Evolutionary conservation across 2,113 vertebrate species (phyloP).

Genomic region (Rhinoptilus africanus): DNA sequence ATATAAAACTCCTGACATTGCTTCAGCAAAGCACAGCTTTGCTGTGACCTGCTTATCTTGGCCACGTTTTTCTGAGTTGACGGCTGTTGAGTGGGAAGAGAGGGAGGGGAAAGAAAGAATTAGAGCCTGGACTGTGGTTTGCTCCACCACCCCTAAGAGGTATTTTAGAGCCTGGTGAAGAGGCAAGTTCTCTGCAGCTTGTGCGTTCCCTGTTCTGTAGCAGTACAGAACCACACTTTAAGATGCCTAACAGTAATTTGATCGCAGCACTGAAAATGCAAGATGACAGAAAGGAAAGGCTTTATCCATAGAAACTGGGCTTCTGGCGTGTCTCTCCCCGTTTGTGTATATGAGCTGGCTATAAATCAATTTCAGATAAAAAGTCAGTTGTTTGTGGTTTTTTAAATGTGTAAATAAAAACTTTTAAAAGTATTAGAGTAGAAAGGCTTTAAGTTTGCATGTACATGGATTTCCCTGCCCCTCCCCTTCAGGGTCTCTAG

Average conservation of each 20-base stretch:
- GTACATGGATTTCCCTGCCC: background rate
- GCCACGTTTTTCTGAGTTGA: background rate
- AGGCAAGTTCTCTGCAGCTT: background rate
- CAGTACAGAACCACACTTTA: background rate
- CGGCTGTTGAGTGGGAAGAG: background rate
- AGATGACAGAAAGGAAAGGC: background rate
- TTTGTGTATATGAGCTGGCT: background rate
- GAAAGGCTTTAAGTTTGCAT: background rate
- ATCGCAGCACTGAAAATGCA: background rate
- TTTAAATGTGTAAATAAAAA: background rate
- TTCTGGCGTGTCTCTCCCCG: background rate
- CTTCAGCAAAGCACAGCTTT: background rate
- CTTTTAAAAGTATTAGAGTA: background rate
- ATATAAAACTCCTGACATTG: background rate
- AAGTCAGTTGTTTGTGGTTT: background rate
- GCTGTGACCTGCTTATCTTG: background rate
- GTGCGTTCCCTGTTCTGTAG: background rate
- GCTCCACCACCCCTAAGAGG: background rate
- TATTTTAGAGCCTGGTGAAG: background rate
- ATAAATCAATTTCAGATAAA: background rate
- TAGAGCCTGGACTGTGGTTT: background rate
- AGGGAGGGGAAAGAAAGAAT: background rate
- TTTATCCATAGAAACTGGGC: background rate
- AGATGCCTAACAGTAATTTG: background rate
- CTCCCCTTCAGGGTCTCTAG: background rate